These are phyloP conservation scores for Eutrigla gurnardus DNA, from an alignment of 2,797 vertebrate species.

Conservation along the genomic window DNA sequence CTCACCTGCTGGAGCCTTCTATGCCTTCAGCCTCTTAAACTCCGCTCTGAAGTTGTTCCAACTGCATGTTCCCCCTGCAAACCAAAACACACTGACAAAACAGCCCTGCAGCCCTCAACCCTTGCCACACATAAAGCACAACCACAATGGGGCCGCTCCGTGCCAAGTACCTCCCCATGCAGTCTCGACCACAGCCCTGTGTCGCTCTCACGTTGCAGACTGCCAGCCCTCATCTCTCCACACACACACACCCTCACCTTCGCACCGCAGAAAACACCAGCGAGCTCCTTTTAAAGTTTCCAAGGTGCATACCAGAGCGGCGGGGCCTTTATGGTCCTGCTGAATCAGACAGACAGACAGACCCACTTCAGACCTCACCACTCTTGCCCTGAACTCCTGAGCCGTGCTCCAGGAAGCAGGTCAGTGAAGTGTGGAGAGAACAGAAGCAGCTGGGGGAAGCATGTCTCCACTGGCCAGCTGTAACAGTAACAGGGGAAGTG, in stretches of 20 bases:
- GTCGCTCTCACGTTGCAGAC: constrained; percentile 55
- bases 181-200: constrained; percentile 43
- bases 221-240: constrained; percentile 40
- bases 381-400: constrained; percentile 77
- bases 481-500: constrained; percentile 60
- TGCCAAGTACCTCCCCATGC: constrained; percentile 45
- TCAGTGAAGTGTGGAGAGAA: constrained; percentile 77
- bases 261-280: constrained; percentile 37
- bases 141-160: constrained; percentile 26
- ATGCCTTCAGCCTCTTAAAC: constrained; percentile 26
- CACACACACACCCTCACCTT: constrained; percentile 48
- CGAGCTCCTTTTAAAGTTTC: constrained; percentile 58
- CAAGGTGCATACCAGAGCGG: constrained; percentile 56
- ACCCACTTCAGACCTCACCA: constrained; percentile 68
- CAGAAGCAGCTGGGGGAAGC: constrained; percentile 76
- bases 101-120: constrained; percentile 34
- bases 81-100: constrained; percentile 45
- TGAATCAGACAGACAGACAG: constrained; percentile 71
- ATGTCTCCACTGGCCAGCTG: constrained; percentile 76
- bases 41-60: constrained; percentile 51
- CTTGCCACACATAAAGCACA: constrained; percentile 33
- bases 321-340: constrained; percentile 60
- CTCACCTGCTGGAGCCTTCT: constrained; percentile 58
- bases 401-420: constrained; percentile 73
- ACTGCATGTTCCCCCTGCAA: constrained; percentile 35